These are phyloP conservation scores for Polyodon spathula DNA, from an alignment of 2,113 vertebrate species.

Conservation along the genomic window DNA sequence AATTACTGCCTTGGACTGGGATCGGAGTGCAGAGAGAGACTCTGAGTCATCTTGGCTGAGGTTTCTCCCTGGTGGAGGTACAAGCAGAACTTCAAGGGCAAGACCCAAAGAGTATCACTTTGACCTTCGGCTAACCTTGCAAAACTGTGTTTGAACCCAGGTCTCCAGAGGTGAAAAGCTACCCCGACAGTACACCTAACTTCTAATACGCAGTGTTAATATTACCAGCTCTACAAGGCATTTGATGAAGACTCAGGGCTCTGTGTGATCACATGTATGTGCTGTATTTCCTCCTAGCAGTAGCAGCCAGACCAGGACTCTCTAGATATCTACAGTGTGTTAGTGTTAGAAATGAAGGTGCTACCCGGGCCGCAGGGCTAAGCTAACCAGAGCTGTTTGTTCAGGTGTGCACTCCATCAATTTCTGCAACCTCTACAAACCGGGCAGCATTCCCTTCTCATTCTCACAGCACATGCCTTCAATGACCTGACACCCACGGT, in stretches of 20 bases:
- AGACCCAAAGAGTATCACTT: too few species aligned
- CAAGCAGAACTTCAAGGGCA: too few species aligned
- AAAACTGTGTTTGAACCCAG: too few species aligned
- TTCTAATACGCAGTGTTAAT: too few species aligned
- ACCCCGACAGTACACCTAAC: too few species aligned
- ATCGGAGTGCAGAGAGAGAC: too few species aligned
- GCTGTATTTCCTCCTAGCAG: slow-evolving; percentile 34
- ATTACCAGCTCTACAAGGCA: not conserved
- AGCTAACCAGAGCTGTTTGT: slow-evolving; percentile 29
- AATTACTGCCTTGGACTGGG: too few species aligned
- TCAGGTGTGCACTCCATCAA: slow-evolving; percentile 30
- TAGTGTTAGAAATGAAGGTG: not conserved
- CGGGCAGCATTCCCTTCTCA: slow-evolving; percentile 15
- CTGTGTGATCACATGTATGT: slow-evolving; percentile 37
- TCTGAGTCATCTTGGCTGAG: too few species aligned
- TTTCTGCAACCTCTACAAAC: slow-evolving; percentile 14
- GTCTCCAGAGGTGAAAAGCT: too few species aligned
- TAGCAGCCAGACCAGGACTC: slow-evolving; percentile 31
- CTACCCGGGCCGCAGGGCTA: not conserved
- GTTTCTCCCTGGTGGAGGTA: too few species aligned
- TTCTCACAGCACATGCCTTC: slow-evolving; percentile 15
- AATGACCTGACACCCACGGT: slow-evolving; percentile 39
- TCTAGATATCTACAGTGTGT: slow-evolving; percentile 27
- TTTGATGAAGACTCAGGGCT: slow-evolving; percentile 5
- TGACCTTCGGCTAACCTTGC: too few species aligned